Percentiles rank a stretch among this genome's conserved stretches.
Conservation (phyloP, 2,797 vertebrate genomes). For the Melopsittacus undulatus region DNA sequence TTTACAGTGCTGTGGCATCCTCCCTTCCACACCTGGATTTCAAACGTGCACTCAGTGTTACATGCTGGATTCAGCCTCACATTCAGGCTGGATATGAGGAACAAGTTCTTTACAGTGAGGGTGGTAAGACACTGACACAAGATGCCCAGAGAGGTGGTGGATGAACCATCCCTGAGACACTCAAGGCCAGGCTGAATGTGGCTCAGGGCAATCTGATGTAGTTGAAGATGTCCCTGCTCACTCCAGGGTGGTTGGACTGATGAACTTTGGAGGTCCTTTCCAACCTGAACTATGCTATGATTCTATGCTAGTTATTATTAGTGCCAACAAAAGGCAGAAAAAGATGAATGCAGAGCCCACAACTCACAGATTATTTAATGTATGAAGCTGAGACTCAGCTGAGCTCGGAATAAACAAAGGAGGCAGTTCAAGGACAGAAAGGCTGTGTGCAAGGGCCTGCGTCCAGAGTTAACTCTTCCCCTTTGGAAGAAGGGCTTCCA, state of each 20-base stretch:
- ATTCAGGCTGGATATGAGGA: background rate
- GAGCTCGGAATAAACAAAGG: background rate
- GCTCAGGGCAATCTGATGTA: background rate
- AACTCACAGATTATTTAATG: background rate
- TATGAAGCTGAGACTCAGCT: background rate
- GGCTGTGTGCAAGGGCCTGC: background rate
- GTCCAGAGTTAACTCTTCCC: background rate
- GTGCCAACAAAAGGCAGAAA: background rate
- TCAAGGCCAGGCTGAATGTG: background rate
- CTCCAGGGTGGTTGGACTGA: background rate
- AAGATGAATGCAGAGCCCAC: background rate
- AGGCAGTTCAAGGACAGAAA: background rate
- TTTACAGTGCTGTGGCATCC: background rate
- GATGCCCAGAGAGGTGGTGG: background rate
- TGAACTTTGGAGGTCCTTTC: background rate
- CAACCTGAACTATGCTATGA: background rate
- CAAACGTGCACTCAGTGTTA: background rate
- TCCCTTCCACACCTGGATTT: background rate
- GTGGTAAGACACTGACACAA: background rate
- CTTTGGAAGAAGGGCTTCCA: background rate
- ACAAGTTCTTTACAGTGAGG: background rate
- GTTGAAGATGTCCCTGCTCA: background rate
- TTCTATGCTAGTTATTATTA: background rate
- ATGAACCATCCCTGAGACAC: background rate
- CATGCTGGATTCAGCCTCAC: background rate